Evolutionary conservation across 2,797 vertebrate genomes (phyloP).

Genomic region (Echiichthys vipera): DNA sequence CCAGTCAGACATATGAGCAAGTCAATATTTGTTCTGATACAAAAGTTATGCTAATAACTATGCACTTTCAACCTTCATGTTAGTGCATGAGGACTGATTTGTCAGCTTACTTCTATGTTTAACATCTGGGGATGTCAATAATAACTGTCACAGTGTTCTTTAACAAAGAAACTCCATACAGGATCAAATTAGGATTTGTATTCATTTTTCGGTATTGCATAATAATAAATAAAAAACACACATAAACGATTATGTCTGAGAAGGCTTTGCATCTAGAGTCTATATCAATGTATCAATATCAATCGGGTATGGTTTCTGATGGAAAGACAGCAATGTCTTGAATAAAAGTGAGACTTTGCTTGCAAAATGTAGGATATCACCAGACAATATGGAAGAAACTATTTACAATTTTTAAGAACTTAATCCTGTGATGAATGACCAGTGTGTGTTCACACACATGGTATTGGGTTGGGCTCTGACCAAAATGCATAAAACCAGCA

Average conservation of each 20-base stretch:
- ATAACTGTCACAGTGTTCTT: slow-evolving; percentile 30
- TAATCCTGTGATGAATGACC: not conserved
- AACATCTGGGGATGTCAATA: slow-evolving; percentile 35
- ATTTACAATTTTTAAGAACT: not conserved
- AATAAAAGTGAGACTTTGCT: slow-evolving; percentile 1
- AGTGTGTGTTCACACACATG: slow-evolving; percentile 4
- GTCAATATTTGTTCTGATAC: slow-evolving; percentile 72
- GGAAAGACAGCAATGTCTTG: not conserved
- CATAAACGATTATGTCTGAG: slow-evolving; percentile 10
- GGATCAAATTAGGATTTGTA: slow-evolving; percentile 19
- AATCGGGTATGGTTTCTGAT: slow-evolving; percentile 21
- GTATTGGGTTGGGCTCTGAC: not conserved
- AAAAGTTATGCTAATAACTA: slow-evolving; percentile 60
- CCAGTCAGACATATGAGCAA: slow-evolving; percentile 61
- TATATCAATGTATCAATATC: slow-evolving; percentile 20
- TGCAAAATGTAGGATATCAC: not conserved
- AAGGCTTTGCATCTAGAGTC: slow-evolving; percentile 18
- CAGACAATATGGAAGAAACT: not conserved
- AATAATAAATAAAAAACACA: slow-evolving; percentile 27
- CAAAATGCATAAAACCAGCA: slow-evolving; percentile 6
- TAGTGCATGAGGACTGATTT: slow-evolving; percentile 41
- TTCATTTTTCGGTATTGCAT: slow-evolving; percentile 20
- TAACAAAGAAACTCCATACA: slow-evolving; percentile 13
- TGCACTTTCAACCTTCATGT: slow-evolving; percentile 56
- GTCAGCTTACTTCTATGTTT: slow-evolving; percentile 31